Evolutionary conservation across 2,113 vertebrate genomes (phyloP).

Genomic region (Myotis brandtii): DNA sequence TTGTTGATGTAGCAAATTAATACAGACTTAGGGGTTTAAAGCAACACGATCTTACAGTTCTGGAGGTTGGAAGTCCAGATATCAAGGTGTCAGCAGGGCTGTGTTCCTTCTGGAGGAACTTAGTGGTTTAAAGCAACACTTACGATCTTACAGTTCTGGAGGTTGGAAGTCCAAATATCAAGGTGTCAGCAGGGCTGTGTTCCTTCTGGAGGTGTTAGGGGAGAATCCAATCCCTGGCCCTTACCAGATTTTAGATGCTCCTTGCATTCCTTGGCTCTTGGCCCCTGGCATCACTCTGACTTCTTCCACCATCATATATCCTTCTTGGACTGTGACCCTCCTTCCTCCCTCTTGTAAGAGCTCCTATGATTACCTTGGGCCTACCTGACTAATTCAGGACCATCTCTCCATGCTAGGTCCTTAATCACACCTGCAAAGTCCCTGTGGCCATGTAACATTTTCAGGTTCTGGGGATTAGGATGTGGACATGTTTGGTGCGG

Average conservation of each 20-base stretch:
- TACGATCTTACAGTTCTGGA: background rate
- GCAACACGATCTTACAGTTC: background rate
- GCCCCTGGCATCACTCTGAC: background rate
- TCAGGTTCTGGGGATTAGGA: background rate
- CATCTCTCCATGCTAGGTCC: background rate
- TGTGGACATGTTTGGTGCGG: background rate
- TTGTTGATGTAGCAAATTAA: background rate
- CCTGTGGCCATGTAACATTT: background rate
- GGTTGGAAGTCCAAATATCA: background rate
- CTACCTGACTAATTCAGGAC: background rate
- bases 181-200: background rate
- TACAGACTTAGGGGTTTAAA: background rate
- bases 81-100: too few relatives aligned
- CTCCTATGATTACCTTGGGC: background rate
- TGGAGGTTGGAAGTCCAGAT: background rate
- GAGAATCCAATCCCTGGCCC: background rate
- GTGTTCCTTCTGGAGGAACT: background rate
- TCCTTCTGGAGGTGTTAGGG: background rate
- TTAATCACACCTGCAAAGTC: background rate
- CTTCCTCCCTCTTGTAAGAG: background rate
- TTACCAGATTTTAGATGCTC: background rate
- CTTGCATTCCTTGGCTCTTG: background rate
- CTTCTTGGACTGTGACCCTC: background rate
- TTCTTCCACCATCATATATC: background rate
- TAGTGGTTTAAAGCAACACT: background rate